Percentiles rank a stretch among this genome's conserved stretches.
phyloP scores from a whole-genome alignment of 2,113 vertebrate genomes.

The Serinus canaria region DNA sequence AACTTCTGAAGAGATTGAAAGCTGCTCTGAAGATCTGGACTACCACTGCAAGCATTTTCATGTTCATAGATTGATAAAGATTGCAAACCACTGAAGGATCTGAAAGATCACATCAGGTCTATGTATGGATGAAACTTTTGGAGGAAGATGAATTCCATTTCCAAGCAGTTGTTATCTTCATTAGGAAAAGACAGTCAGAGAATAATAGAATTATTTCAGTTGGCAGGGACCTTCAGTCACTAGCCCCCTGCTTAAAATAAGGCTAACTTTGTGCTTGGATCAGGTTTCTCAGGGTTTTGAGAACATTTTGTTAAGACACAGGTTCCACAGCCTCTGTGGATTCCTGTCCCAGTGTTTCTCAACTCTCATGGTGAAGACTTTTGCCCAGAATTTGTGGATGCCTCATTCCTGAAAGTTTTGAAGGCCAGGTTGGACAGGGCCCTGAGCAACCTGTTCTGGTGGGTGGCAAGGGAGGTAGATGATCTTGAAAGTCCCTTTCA shows the following conservation, averaged over 20 bases:
- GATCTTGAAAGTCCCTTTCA: neutral
- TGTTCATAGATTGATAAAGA: neutral
- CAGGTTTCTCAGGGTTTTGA: neutral
- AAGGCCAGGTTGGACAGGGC: neutral
- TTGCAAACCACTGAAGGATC: neutral
- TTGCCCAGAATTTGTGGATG: neutral
- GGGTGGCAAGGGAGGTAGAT: neutral
- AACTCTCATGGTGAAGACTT: neutral
- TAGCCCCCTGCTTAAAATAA: neutral
- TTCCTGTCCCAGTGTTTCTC: neutral
- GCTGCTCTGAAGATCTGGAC: neutral
- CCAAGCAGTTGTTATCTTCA: neutral
- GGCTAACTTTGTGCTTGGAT: neutral
- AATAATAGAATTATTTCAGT: neutral
- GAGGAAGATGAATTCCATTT: neutral
- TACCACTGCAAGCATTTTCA: neutral
- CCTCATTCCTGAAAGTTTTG: neutral
- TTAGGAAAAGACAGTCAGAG: neutral
- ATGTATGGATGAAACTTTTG: neutral
- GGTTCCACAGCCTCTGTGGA: neutral
- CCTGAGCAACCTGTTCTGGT: neutral
- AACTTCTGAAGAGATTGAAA: neutral
- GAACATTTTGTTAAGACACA: neutral
- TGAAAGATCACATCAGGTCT: neutral
- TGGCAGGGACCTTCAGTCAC: neutral